Base-by-base conservation (phyloP, 2,113 vertebrate genomes). In the Gracilinanus agilis region DNA sequence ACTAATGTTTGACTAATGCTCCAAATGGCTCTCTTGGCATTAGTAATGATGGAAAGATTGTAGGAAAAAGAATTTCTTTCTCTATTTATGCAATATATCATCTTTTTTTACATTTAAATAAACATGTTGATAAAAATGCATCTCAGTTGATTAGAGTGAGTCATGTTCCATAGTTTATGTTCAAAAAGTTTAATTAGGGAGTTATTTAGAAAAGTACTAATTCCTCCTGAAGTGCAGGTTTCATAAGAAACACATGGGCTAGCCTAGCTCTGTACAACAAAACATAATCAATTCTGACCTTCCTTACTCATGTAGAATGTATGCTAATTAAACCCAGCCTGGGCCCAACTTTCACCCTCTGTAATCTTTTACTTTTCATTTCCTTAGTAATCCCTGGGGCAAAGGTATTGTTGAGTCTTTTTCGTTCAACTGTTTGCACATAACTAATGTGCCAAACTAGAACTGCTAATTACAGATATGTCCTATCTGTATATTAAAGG, bases 1-100 rank as follows among this genome's bases (percentile, higher is more conserved):
- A 83, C 67, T 83, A 89, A 6, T 89, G 94, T 90, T 67, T 67
- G 56, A 90, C 75, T 95, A 44, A 53, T 16, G 3, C 19, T 95
- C 54, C 40, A 3, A 8, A 49, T 8, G 0, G 1, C 25, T 10
- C 55, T 92, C 94, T 56, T 93, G 10, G 21, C 1, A 92, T 90
- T 90, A 90, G 83, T 49, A 67, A 0, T 53, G 27, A 34, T 1
- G 13, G 90, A 67, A 61, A 54, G 19, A 88, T 95, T 89, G 53
- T 11, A 75, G 90, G 29, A 10, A 44, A 92, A 49, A 1, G 53
- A 44, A 67, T 91, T 94, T 91, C 4, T 55, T 94, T 91, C 91
- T 56, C 24, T 90, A 40, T 4, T 75, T 40, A 83, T 83, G 67
- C 67, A 83, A 83, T 83, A 83, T 83, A 83, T 83, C 67, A 83